A percentile compares a stretch with the other conserved stretches of the same genome.
phyloP scores from a whole-genome alignment of 1,140 invertebrate species.

The Heliconius himera region DNA sequence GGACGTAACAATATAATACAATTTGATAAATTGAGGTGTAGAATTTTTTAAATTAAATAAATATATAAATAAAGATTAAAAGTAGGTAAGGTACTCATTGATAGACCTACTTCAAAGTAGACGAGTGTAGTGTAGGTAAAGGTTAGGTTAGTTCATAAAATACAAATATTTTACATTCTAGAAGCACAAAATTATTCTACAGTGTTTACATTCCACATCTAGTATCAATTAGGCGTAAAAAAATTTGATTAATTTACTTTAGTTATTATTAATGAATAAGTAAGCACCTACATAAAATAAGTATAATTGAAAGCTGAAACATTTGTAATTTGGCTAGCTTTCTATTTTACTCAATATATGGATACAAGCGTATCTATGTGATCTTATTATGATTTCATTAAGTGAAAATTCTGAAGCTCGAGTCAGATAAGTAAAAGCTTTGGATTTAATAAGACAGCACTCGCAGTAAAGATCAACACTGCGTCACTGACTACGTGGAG shows the following conservation, averaged over 20 bases:
- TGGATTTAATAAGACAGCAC: slow-evolving; percentile 68
- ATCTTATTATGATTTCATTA: slow-evolving; percentile 53
- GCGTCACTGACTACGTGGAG: slow-evolving; percentile 56
- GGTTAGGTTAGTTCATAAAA: no score
- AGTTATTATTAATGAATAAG: background rate
- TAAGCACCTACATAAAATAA: background rate
- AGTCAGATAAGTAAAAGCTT: slow-evolving; percentile 52
- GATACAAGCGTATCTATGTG: background rate
- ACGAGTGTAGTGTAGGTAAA: no score
- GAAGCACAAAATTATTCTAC: no score
- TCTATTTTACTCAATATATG: background rate
- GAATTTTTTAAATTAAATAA: no score
- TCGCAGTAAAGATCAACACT: slow-evolving; percentile 67
- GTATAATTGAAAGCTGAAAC: background rate
- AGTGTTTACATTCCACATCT: no score
- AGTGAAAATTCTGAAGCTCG: slow-evolving; percentile 50
- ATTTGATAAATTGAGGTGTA: background rate
- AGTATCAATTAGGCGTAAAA: no score
- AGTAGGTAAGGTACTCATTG: no score
- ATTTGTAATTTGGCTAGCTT: background rate
- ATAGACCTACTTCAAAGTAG: no score
- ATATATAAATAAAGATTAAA: no score
- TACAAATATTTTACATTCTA: no score
- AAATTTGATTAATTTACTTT: background rate
- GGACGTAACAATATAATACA: no score